These are phyloP conservation scores for Conus canariensis DNA, from an alignment of 2,888 invertebrate species.

Conservation along the genomic window DNA sequence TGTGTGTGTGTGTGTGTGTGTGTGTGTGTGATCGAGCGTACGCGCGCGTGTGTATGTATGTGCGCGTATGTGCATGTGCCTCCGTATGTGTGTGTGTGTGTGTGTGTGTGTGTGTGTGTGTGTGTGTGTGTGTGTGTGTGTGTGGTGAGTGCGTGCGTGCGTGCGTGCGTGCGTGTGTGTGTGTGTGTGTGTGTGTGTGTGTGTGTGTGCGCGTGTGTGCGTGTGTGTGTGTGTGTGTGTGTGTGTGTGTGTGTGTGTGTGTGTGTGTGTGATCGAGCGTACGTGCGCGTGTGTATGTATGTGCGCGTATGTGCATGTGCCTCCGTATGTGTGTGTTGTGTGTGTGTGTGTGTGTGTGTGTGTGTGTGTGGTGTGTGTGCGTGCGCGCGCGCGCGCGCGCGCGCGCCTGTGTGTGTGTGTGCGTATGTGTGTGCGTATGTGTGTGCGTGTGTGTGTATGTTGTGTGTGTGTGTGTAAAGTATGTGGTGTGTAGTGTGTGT, in stretches of 20 bases:
- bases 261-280: background rate
- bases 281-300: background rate
- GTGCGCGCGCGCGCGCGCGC: background rate
- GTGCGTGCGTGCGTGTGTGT: background rate
- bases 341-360: background rate
- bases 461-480: too few species aligned
- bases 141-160: background rate
- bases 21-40: background rate
- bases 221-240: too few species aligned
- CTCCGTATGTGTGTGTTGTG: background rate
- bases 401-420: too few species aligned
- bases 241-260: background rate
- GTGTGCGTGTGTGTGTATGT: too few species aligned
- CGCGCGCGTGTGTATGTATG: background rate
- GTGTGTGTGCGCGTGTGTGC: too few species aligned
- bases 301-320: background rate
- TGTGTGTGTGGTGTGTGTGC: background rate
- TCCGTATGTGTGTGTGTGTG: background rate
- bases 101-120: background rate
- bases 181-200: slow-evolving; percentile 1
- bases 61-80: too few species aligned
- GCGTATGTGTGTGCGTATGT: too few species aligned
- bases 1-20: background rate
- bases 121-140: background rate
- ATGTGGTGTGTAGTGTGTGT: too few species aligned